These are phyloP conservation scores for Pristionchus maxplancki DNA, from an alignment of 2,888 invertebrate genomes.

Conservation along the genomic window DNA sequence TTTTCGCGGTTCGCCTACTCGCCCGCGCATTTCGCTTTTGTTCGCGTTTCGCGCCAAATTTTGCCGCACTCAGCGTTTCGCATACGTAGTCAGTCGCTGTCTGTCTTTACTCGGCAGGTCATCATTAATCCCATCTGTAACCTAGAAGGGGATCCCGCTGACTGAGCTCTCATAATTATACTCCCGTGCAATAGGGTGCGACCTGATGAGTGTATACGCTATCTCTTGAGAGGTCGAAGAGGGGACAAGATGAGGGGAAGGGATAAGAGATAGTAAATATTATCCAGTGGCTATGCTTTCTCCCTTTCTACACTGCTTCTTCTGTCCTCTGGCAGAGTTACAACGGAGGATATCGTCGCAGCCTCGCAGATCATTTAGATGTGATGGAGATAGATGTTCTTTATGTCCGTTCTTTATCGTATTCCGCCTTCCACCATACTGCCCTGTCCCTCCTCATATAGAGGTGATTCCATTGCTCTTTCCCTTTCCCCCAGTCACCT, in stretches of 20 bases:
- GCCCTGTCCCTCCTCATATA: background rate
- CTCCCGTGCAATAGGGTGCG: constrained; percentile 21
- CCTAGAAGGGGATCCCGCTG: constrained; percentile 7
- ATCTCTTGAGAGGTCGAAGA: constrained; percentile 44
- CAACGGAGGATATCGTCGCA: constrained; percentile 33
- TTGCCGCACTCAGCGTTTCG: constrained; percentile 33
- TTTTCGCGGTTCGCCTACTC: background rate
- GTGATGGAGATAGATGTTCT: constrained; percentile 17
- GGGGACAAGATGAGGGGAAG: constrained; percentile 27
- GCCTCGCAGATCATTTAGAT: constrained; percentile 29
- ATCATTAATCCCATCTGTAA: background rate
- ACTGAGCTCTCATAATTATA: constrained; percentile 12
- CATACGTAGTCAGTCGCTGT: background rate
- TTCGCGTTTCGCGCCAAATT: constrained; percentile 47
- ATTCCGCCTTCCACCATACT: constrained; percentile 12
- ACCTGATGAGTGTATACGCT: constrained; percentile 45
- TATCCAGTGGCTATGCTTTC: constrained; percentile 39
- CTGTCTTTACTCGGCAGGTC: background rate
- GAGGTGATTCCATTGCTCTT: constrained; percentile 44
- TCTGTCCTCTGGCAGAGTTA: constrained; percentile 14
- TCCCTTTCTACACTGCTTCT: background rate
- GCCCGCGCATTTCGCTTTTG: constrained; percentile 41
- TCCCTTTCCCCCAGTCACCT: constrained; percentile 30
- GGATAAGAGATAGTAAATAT: constrained; percentile 49
- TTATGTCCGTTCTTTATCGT: background rate